These are phyloP conservation scores for Steinernema hermaphroditum DNA, from an alignment of 2,888 invertebrate species.

Conservation along the genomic window DNA sequence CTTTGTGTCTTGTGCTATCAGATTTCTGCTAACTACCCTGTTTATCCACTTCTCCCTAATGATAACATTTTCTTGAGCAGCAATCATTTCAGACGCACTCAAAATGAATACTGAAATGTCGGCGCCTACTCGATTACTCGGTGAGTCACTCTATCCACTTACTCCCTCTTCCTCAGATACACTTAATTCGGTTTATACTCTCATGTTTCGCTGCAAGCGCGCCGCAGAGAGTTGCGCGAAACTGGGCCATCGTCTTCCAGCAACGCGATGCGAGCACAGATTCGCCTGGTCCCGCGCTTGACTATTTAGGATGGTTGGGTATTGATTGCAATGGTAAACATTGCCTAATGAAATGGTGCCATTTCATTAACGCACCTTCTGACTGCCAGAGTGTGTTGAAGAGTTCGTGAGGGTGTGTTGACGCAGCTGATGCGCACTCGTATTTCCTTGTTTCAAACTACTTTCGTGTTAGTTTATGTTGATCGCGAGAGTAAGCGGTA, in stretches of 20 bases:
- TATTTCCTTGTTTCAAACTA: no score
- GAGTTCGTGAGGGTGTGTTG: no score
- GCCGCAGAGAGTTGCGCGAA: not conserved
- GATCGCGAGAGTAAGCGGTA: no score
- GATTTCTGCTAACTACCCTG: no score
- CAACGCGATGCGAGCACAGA: slow-evolving; percentile 3
- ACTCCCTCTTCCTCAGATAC: not conserved
- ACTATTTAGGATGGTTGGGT: slow-evolving; percentile 21
- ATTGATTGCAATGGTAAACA: slow-evolving; percentile 31
- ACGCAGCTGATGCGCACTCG: no score
- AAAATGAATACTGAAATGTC: slow-evolving; percentile 42
- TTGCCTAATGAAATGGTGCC: slow-evolving; percentile 30
- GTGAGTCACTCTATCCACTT: slow-evolving; percentile 34
- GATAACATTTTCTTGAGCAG: no score
- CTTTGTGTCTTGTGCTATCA: no score
- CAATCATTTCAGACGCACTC: slow-evolving; percentile 15
- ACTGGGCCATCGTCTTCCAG: not conserved
- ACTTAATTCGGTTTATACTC: slow-evolving; percentile 30
- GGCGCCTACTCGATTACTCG: slow-evolving; percentile 46
- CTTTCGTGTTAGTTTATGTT: no score
- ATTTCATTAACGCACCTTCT: slow-evolving; percentile 19
- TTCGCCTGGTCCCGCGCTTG: slow-evolving; percentile 21
- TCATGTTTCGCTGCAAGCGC: slow-evolving; percentile 11
- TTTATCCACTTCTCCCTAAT: no score
- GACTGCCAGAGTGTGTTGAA: not conserved